Evolutionary conservation across 2,888 invertebrate genomes (phyloP).

Genomic region (Eilema depressum): DNA sequence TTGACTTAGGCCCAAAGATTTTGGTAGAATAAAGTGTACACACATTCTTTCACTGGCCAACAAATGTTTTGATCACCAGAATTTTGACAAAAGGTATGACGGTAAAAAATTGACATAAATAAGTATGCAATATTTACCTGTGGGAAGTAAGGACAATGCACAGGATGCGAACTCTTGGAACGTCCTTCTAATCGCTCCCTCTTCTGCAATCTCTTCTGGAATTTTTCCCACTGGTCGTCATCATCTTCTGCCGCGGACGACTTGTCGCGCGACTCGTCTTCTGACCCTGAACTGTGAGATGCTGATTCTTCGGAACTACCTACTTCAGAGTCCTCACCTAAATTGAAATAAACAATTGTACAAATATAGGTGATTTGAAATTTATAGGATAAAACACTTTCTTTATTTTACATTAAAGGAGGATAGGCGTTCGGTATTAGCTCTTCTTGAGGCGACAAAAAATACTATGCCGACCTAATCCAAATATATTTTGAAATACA

Average conservation of each 20-base stretch:
- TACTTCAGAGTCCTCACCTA: conserved; percentile 79
- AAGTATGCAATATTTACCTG: conserved; percentile 83
- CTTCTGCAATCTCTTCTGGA: conserved; percentile 95
- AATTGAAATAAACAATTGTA: not conserved
- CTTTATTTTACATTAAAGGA: not conserved
- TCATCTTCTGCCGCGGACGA: conserved; percentile 89
- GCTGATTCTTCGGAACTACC: conserved; percentile 80
- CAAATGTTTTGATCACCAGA: too few relatives aligned
- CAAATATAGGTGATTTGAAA: not conserved
- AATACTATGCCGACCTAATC: too few relatives aligned
- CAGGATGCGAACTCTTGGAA: conserved; percentile 97
- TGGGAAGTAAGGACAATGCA: conserved; percentile 98
- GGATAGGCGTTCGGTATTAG: too few relatives aligned
- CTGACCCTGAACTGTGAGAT: conserved; percentile 80
- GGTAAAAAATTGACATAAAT: not conserved
- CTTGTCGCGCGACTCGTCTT: conserved; percentile 88
- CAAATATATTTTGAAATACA: too few relatives aligned
- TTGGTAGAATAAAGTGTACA: too few relatives aligned
- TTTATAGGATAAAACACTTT: not conserved
- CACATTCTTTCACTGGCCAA: too few relatives aligned
- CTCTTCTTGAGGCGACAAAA: too few relatives aligned
- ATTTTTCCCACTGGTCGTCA: conserved; percentile 97
- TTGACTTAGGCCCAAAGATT: too few relatives aligned
- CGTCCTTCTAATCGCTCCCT: conserved; percentile 97
- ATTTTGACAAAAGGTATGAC: too few relatives aligned